A percentile compares a stretch with the other conserved stretches of the same genome.
These are phyloP conservation scores for Rhaphigaster nebulosa DNA, from an alignment of 2,888 invertebrate species.

Conservation along the genomic window DNA sequence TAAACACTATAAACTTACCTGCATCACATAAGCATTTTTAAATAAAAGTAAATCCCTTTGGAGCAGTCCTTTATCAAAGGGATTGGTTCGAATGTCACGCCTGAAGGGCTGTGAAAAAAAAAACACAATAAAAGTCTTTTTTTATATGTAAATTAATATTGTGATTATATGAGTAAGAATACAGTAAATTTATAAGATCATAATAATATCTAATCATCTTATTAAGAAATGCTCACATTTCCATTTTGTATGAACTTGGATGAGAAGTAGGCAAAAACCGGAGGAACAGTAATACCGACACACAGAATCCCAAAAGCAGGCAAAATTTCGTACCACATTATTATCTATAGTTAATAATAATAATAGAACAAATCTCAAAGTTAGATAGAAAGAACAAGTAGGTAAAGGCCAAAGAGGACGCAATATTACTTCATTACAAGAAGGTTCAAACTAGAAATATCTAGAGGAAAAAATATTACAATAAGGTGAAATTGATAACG, in stretches of 20 bases:
- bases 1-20: conserved; percentile 70
- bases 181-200: not conserved
- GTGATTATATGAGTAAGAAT: not conserved
- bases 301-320: conserved; percentile 76
- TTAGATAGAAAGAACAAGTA: not conserved
- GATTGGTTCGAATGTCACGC: conserved; percentile 71
- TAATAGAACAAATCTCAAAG: not conserved
- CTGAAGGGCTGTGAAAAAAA: conserved; percentile 69
- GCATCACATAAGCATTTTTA: conserved; percentile 75
- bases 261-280: conserved; percentile 75
- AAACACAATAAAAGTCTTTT: not conserved
- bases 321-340: conserved; percentile 82
- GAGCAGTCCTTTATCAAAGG: conserved; percentile 73
- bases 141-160: not conserved
- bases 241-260: conserved; percentile 74
- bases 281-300: conserved; percentile 75
- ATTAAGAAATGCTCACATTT: conserved; percentile 74
- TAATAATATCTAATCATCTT: not conserved
- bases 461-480: no score
- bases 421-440: no score
- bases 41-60: conserved; percentile 76
- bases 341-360: conserved; percentile 60
- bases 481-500: no score
- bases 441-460: not conserved
- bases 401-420: not conserved